Base-by-base conservation (phyloP, 2,113 vertebrate genomes). In the Hemicordylus capensis region DNA sequence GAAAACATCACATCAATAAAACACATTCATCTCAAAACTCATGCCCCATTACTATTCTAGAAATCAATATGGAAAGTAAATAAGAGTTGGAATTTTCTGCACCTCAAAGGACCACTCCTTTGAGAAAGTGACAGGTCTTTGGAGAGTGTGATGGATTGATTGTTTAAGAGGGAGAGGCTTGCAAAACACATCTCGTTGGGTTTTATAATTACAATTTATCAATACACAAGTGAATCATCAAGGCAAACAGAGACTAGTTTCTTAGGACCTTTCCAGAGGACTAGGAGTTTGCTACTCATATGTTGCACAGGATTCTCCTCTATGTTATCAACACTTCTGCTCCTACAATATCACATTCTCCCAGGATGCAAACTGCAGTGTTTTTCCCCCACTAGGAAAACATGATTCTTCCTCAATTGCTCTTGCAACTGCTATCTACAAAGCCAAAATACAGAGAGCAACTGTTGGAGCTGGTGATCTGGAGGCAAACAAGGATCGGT, bases 1-100 rank as follows among this genome's bases (percentile, higher is more conserved):
- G 76, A 85, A 85, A 85, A 80, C 26, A 61, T 22, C n/a, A 48
- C 42, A 63, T 73, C 54, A 79, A 85, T 63, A 72, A 76, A 84
- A 42, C n/a, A 42, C 64, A 76, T 76, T 74, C 34, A 24, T 81
- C 48, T 31, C 20, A 61, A 48, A 80, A 31, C n/a, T 6, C 76
- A 80, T 1, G 15, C 14, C 15, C 82, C 64, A 54, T 63, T 79
- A 42, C 24, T 85, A 61, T 73, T 63, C 42, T 14, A 63, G 76
- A 85, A 61, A 79, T 37, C 14, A 63, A 85, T 24, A 37, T 8
- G 61, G 72, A 70, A 63, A 79, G 61, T 74, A 83, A 54, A 61
- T 20, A 74, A 46, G 69, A 83, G 58, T 34, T 46, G 39, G 56
- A 61, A 46, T 61, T 83, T 74, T 63, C 31, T 74, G 69, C 4